These are phyloP conservation scores for Falco rusticolus DNA, from an alignment of 2,797 vertebrate genomes.

Conservation along the genomic window DNA sequence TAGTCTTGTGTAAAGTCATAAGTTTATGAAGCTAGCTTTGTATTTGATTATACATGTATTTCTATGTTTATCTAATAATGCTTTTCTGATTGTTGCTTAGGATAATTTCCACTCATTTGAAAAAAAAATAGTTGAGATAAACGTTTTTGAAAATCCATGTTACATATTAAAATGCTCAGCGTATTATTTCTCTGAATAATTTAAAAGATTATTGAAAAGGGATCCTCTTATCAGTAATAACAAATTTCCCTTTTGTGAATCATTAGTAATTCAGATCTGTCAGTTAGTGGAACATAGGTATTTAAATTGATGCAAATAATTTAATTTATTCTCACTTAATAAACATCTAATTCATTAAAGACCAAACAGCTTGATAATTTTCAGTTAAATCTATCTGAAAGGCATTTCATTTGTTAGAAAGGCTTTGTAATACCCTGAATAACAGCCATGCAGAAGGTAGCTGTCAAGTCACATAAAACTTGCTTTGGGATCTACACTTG, in stretches of 20 bases:
- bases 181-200: slow-evolving; percentile 39
- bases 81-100: neutral
- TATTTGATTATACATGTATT: neutral
- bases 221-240: slow-evolving; percentile 32
- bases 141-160: neutral
- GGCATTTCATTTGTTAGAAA: neutral
- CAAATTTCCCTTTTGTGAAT: slow-evolving; percentile 19
- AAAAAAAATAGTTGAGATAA: neutral
- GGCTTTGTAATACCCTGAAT: neutral
- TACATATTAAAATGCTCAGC: neutral
- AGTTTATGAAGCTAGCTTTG: neutral
- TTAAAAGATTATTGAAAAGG: slow-evolving; percentile 40
- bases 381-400: neutral
- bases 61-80: neutral
- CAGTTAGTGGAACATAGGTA: neutral
- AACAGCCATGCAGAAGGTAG: neutral
- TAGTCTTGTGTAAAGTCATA: neutral
- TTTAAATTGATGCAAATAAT: slow-evolving; percentile 56
- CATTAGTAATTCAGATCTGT: slow-evolving; percentile 49
- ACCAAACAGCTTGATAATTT: slow-evolving; percentile 18
- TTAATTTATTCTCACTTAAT: slow-evolving; percentile 51
- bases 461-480: neutral
- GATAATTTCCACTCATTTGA: neutral
- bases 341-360: slow-evolving; percentile 34
- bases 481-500: neutral